Conservation (phyloP, 2,113 vertebrate genomes). For the Hyla sarda region DNA sequence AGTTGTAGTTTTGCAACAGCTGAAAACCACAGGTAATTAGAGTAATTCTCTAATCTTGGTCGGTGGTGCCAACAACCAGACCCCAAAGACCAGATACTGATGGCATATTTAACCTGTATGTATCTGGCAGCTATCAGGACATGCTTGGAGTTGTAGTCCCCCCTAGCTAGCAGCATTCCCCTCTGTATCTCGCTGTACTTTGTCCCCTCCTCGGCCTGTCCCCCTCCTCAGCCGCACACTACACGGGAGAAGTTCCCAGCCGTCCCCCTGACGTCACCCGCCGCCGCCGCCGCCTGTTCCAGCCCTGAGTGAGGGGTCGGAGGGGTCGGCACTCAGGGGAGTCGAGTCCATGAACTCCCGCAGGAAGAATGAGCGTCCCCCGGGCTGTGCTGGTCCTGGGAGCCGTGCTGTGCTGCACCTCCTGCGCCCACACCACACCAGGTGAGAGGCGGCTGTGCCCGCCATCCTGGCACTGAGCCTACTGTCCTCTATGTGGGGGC, state of each 20-base stretch:
- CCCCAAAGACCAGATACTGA: too few species aligned
- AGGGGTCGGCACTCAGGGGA: background rate
- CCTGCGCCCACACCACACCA: background rate
- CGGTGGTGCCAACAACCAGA: too few species aligned
- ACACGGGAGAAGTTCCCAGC: background rate
- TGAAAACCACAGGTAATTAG: too few species aligned
- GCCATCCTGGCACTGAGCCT: background rate
- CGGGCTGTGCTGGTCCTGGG: background rate
- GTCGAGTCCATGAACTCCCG: background rate
- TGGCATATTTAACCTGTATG: background rate
- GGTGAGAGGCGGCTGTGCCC: slow-evolving; percentile 14
- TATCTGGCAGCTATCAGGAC: too few species aligned
- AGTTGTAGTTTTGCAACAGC: too few species aligned
- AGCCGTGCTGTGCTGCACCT: slow-evolving; percentile 11
- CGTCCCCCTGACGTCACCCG: slow-evolving; percentile 47
- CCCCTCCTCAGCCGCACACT: background rate
- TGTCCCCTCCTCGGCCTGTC: background rate
- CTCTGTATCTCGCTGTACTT: too few species aligned
- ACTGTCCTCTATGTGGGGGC: background rate
- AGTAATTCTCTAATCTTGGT: too few species aligned
- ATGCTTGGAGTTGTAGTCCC: background rate
- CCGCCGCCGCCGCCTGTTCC: slow-evolving; percentile 11
- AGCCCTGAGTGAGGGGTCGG: background rate
- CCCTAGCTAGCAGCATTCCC: background rate
- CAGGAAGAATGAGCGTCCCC: slow-evolving; percentile 8